A percentile compares a stretch with the other conserved stretches of the same genome.
phyloP scores from a whole-genome alignment of 2,888 invertebrate species.

The Lasioglossum malachurum region DNA sequence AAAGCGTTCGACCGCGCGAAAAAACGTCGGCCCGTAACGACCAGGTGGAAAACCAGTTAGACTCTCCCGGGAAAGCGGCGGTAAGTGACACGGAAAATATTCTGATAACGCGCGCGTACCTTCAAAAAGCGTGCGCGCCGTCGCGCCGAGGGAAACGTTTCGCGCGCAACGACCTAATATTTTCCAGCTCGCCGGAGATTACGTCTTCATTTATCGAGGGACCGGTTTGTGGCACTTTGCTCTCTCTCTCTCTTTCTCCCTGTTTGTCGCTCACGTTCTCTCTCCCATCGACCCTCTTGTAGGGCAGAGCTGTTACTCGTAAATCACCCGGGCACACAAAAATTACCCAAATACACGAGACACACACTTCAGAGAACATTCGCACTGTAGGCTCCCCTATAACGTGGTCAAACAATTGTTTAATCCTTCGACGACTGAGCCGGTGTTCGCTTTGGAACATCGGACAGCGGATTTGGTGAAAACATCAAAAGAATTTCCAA shows the following conservation, averaged over 20 bases:
- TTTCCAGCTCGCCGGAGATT: constrained; percentile 13
- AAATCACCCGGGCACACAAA: not conserved
- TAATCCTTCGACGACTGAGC: not conserved
- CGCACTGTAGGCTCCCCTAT: not conserved
- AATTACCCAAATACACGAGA: too few relatives aligned
- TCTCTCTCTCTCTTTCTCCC: not conserved
- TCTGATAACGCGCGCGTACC: constrained; percentile 8
- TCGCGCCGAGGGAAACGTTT: constrained; percentile 1
- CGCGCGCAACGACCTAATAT: constrained; percentile 16
- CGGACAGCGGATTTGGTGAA: too few relatives aligned
- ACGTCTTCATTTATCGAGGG: constrained; percentile 19
- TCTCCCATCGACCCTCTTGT: not conserved
- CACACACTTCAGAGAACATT: not conserved
- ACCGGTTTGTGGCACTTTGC: not conserved
- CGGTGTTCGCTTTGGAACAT: too few relatives aligned
- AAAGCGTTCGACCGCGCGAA: constrained; percentile 6
- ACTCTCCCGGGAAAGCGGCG: not conserved
- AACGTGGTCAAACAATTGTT: not conserved
- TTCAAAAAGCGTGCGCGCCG: constrained; percentile 11
- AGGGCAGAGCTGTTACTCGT: not conserved
- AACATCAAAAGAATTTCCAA: too few relatives aligned
- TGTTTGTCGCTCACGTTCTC: not conserved
- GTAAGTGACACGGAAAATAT: constrained; percentile 19
- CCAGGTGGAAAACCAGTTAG: constrained; percentile 8
- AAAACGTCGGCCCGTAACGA: not conserved